Conservation (phyloP, 2,888 invertebrate genomes). For the Norana najaformis region DNA sequence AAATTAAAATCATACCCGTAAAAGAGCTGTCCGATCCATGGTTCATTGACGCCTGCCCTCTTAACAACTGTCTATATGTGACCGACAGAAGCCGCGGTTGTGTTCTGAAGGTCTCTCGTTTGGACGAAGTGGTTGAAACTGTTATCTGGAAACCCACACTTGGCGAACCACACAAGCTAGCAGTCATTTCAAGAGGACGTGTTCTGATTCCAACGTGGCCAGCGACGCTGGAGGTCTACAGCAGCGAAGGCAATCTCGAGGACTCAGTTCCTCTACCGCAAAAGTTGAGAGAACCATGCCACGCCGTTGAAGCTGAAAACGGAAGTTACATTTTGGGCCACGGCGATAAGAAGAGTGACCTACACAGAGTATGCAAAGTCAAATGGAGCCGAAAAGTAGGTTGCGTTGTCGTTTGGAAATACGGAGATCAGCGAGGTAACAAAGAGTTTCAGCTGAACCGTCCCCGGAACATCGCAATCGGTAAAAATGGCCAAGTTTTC, state of each 20-base stretch:
- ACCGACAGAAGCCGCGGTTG: neutral
- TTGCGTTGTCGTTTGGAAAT: neutral
- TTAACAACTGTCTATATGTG: neutral
- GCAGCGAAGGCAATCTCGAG: neutral
- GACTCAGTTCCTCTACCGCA: neutral
- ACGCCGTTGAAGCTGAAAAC: neutral
- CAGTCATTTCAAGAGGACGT: neutral
- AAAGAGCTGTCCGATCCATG: neutral
- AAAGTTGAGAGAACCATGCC: neutral
- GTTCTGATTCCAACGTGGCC: conserved; percentile 15
- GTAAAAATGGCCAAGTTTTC: neutral
- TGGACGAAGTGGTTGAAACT: too few species aligned
- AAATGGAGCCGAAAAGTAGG: neutral
- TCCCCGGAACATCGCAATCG: neutral
- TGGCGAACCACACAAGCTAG: neutral
- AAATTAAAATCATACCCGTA: neutral
- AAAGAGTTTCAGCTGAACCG: neutral
- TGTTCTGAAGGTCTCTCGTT: neutral
- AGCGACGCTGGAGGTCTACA: neutral
- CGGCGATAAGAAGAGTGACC: conserved; percentile 14
- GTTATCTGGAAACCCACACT: neutral
- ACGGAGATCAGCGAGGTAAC: neutral
- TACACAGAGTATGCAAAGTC: neutral
- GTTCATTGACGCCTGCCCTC: neutral
- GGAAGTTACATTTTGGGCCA: neutral